These are phyloP conservation scores for Artibeus jamaicensis DNA, from an alignment of 2,797 vertebrate genomes.

Conservation along the genomic window DNA sequence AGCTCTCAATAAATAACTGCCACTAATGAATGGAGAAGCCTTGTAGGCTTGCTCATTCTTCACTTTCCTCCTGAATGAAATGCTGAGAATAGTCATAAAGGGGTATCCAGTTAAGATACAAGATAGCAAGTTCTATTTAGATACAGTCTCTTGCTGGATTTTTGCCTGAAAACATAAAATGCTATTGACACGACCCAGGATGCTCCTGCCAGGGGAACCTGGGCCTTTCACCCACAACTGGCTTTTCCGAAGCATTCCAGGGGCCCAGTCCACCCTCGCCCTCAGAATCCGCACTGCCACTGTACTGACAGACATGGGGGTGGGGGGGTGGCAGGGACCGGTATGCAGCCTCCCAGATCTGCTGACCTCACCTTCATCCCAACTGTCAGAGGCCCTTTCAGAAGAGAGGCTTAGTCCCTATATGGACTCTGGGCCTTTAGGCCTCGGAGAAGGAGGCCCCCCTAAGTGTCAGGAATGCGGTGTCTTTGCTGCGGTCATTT, in stretches of 20 bases:
- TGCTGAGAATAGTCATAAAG: background rate
- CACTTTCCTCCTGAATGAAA: background rate
- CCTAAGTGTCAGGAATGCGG: background rate
- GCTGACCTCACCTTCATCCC: background rate
- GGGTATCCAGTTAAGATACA: background rate
- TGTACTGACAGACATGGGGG: background rate
- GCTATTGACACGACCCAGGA: background rate
- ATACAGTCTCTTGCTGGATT: background rate
- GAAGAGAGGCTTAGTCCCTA: background rate
- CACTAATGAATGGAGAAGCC: background rate
- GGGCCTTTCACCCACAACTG: background rate
- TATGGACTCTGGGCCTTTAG: background rate
- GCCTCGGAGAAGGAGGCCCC: background rate
- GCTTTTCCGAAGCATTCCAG: background rate
- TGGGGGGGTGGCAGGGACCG: background rate
- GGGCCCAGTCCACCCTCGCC: background rate
- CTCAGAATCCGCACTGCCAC: background rate
- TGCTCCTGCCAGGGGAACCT: background rate
- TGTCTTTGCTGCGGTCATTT: background rate
- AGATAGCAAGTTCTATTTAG: background rate
- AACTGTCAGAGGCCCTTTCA: background rate
- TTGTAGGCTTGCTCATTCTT: background rate
- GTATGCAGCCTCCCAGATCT: background rate
- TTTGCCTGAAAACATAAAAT: conserved; percentile 23
- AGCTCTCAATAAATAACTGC: background rate